These are phyloP conservation scores for Thysanoteuthis rhombus DNA, from an alignment of 2,888 invertebrate genomes.

Conservation along the genomic window DNA sequence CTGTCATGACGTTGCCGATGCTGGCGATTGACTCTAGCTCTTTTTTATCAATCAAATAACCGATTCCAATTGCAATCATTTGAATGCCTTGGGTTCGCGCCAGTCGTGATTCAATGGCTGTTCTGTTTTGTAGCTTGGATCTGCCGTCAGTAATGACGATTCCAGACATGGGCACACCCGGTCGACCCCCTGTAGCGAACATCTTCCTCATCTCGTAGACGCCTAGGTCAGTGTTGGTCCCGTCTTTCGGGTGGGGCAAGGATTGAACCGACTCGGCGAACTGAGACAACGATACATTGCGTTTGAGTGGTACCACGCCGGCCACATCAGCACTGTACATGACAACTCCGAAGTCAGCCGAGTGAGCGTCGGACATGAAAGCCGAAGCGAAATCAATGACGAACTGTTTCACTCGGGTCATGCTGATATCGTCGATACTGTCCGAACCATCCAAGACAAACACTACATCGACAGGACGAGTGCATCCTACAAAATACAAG, in stretches of 20 bases:
- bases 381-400: slow-evolving; percentile 43
- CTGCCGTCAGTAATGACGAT: slow-evolving; percentile 68
- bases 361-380: slow-evolving; percentile 40
- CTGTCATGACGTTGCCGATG: slow-evolving; percentile 41
- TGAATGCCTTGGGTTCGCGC: slow-evolving; percentile 62
- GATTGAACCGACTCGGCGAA: slow-evolving; percentile 35
- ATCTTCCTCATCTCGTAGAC: slow-evolving; percentile 43
- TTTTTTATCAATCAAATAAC: slow-evolving; percentile 54
- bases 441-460: slow-evolving; percentile 57
- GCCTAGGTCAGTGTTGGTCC: slow-evolving; percentile 44
- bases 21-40: slow-evolving; percentile 56
- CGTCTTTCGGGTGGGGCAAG: slow-evolving; percentile 42
- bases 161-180: slow-evolving; percentile 60
- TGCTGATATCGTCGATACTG: slow-evolving; percentile 47
- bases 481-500: slow-evolving; percentile 46
- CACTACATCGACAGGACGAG: slow-evolving; percentile 48
- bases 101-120: slow-evolving; percentile 60
- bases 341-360: slow-evolving; percentile 42
- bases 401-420: slow-evolving; percentile 44
- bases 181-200: slow-evolving; percentile 41
- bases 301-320: slow-evolving; percentile 40
- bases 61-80: slow-evolving; percentile 66
- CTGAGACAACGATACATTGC: slow-evolving; percentile 32
- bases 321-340: slow-evolving; percentile 44
- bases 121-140: slow-evolving; percentile 54